Conservation (phyloP, 2,888 invertebrate genomes). For the Perithous albicinctus region DNA sequence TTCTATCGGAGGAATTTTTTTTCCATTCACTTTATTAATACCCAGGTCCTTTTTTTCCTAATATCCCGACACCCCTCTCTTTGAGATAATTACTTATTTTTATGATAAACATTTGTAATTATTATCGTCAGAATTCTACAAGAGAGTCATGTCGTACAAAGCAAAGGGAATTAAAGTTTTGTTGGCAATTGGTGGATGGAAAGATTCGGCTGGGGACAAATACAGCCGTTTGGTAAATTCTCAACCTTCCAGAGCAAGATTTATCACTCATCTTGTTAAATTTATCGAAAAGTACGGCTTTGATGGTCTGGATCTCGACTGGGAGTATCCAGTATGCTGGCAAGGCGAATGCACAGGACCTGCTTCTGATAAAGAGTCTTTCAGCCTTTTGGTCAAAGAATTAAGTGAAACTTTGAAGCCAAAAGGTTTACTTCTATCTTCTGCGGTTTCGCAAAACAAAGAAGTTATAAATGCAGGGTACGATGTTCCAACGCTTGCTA, state of each 20-base stretch:
- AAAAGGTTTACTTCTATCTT: slow-evolving; percentile 90
- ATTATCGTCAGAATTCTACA: slow-evolving; percentile 90
- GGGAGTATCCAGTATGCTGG: slow-evolving; percentile 98
- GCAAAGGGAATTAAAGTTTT: slow-evolving; percentile 91
- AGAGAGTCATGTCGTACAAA: slow-evolving; percentile 91
- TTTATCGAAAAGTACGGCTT: slow-evolving; percentile 93
- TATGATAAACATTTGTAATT: background rate
- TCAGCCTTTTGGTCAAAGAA: slow-evolving; percentile 91
- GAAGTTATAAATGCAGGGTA: slow-evolving; percentile 94
- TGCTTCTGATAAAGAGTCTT: slow-evolving; percentile 92
- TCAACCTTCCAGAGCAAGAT: slow-evolving; percentile 89
- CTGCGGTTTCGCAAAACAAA: slow-evolving; percentile 94
- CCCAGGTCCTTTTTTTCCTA: too few relatives aligned
- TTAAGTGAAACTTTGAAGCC: slow-evolving; percentile 90
- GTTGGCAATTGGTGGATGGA: slow-evolving; percentile 97
- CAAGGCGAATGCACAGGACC: slow-evolving; percentile 94
- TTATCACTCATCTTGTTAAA: slow-evolving; percentile 90
- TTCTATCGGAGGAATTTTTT: too few relatives aligned
- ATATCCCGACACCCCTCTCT: too few relatives aligned
- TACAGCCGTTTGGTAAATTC: slow-evolving; percentile 93
- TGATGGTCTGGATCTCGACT: slow-evolving; percentile 96
- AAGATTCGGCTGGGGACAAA: slow-evolving; percentile 96
- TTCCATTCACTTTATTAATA: too few relatives aligned
- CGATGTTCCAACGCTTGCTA: slow-evolving; percentile 91
- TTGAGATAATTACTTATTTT: background rate